Conservation (phyloP, 2,888 invertebrate genomes). For the Hypomecis atomaria region DNA sequence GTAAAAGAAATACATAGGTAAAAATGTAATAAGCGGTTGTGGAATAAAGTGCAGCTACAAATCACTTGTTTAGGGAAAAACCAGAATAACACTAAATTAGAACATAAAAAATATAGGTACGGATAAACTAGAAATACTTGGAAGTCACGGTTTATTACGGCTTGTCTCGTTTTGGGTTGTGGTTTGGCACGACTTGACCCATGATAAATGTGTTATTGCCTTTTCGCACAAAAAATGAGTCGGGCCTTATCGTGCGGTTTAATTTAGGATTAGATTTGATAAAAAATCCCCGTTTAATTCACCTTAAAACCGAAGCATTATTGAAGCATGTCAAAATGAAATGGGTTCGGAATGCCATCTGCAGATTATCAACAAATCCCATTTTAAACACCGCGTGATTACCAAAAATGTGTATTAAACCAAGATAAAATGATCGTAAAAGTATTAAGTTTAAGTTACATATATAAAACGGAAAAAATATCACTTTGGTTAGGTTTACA, state of each 20-base stretch:
- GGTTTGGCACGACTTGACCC: slow-evolving; percentile 21
- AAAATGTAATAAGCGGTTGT: slow-evolving; percentile 1
- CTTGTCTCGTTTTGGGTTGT: slow-evolving; percentile 19
- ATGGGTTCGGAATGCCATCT: too few species aligned
- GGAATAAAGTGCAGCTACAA: not conserved
- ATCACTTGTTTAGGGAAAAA: slow-evolving; percentile 9
- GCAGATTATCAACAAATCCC: too few species aligned
- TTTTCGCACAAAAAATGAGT: slow-evolving; percentile 9
- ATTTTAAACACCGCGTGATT: too few species aligned
- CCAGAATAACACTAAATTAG: not conserved
- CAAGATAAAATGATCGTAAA: too few species aligned
- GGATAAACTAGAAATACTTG: slow-evolving; percentile 14
- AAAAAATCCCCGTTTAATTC: not conserved
- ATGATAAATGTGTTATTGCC: slow-evolving; percentile 24
- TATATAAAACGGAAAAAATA: too few species aligned
- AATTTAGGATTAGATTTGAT: not conserved
- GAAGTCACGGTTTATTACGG: slow-evolving; percentile 11
- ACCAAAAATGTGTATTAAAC: too few species aligned
- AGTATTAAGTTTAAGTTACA: too few species aligned
- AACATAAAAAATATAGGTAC: not conserved
- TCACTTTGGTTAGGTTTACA: too few species aligned
- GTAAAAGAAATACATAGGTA: too few species aligned
- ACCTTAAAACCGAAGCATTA: not conserved
- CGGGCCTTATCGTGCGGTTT: not conserved
- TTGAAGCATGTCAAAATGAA: not conserved